Evolutionary conservation across 2,113 vertebrate species (phyloP), one percentile per base, ranked within the genome.

Genomic region (Plotosus lineatus): DNA sequence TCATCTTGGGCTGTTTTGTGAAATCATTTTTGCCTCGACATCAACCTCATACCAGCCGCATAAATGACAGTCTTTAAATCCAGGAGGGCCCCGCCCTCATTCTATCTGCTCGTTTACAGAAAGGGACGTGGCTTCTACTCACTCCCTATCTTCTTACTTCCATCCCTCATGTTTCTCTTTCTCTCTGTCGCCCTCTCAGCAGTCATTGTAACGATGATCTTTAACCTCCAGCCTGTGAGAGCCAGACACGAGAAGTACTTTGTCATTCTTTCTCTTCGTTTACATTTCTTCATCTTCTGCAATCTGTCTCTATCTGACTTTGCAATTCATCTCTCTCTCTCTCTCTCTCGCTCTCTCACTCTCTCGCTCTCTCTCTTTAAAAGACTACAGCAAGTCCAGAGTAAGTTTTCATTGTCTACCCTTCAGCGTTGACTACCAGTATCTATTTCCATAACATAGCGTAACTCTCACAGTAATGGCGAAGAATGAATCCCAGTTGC

Each of bases 211-310:
- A 81, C 53, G 69, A 82, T 82, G 79, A 82, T 86, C 79, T 79
- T 84, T 79, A 86, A 82, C 85, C 85, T 84, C 58, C 73, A 77
- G 80, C 55, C 77, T 86, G 50, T 28, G 28, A 66, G 85, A 60
- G 76, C 51, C 46, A 75, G 79, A 66, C 82, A 77, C 33, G 56
- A 42, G 72, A 80, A 80, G 80, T 75, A 86, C 85, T 86, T 81
- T 74, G 80, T 86, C 85, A 86, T 86, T 82, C 83, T 86, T 82
- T 85, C 80, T 79, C 82, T 86, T 75, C 65, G 82, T 86, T 86
- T 86, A 86, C 85, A 86, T 86, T 86, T 86, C 80, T 86, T 84
- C 85, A 82, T 86, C 82, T 84, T 82, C 80, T 86, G 82, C 73
- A 82, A 86, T 86, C 72, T 80, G 84, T 86, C 82, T 86, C 80